Base-by-base conservation (phyloP, 2,888 invertebrate species). In the Homarus gammarus region DNA sequence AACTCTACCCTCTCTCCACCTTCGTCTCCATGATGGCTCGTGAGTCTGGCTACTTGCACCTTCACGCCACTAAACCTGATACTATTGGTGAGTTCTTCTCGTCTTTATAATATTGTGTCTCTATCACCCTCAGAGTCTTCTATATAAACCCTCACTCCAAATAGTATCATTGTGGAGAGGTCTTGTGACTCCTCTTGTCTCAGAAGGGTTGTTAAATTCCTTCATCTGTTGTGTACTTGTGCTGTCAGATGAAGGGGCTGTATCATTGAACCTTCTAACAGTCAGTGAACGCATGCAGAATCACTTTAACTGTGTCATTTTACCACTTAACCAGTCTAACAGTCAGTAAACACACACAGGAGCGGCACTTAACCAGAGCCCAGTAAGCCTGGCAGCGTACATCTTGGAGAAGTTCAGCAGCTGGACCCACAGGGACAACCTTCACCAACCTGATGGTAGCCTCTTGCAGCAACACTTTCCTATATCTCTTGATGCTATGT, bases 61-160 rank as follows among this genome's bases (percentile, higher is more conserved):
- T 98, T 6, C 98, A 98, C 93, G 95, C 97, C 0, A 97, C 98
- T 0, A 98, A 97, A 93, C 98, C 98, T 22, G 98, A 98, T 93
- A 97, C 98, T 0, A 94, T 97, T 92, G 98, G 97, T 96, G 93
- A 94, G 94, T 78, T 27, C 27, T n/a, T 64, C 27, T 22, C 22
- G 18, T 22, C 1, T 38, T 40, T 27, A 33, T 38, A 12, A 10
- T 38, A 1, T 27, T 22, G 1, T n/a, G 15, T n/a, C n/a, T n/a
- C n/a, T n/a, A n/a, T n/a, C n/a, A n/a, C n/a, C n/a, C n/a, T n/a
- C n/a, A n/a, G n/a, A n/a, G n/a, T n/a, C n/a, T n/a, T n/a, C n/a
- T n/a, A n/a, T n/a, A n/a, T n/a, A n/a, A n/a, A n/a, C n/a, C n/a
- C n/a, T n/a, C n/a, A n/a, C n/a, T n/a, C n/a, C n/a, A n/a, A n/a